Base-by-base conservation (phyloP, 2,797 vertebrate species). In the Alcedo atthis region DNA sequence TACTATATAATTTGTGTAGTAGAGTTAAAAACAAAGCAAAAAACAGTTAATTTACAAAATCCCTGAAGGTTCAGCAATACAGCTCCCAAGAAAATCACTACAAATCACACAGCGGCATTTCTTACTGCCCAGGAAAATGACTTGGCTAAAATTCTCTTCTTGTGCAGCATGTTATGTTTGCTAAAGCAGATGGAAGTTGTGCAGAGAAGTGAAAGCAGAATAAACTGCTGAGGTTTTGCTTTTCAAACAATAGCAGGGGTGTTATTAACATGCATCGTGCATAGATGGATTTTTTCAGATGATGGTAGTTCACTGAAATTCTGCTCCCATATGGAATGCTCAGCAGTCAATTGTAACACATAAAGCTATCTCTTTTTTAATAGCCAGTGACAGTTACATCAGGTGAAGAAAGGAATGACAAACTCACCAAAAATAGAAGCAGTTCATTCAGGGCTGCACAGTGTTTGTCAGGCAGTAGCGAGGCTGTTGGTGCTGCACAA, bases 341-440 rank as follows among this genome's bases (percentile, higher is more conserved):
- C 51, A 37, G 83, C 63, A 87, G 54, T 59, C 35, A 53, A 20
- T 6, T 53, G 26, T 24, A 86, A 69, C 20, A 37, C 15, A 42
- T 26, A 75, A 68, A 87, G 40, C 25, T 32, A 15, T 85, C 57
- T 76, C 45, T 0, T 48, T 48, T 85, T 82, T 92, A 73, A 85
- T 45, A 94, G 62, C 48, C 40, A 43, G n/a, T 32, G 62, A 40
- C 79, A 92, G 81, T 70, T 85, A 81, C 19, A 73, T 21, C 25
- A 43, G 28, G 42, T 77, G 76, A 94, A 89, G 85, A 90, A 93
- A 95, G 59, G 59, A 93, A 61, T 90, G 40, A 64, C 28, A 76
- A 69, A 94, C 94, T 95, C 92, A 95, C 94, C 81, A 1, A 55
- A 74, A 33, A 75, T 6, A 95, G 90, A 85, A 94, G 74, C 59